A percentile compares a stretch with the other conserved stretches of the same genome.
phyloP scores from a whole-genome alignment of 2,797 vertebrate genomes.

The Hybognathus amarus region DNA sequence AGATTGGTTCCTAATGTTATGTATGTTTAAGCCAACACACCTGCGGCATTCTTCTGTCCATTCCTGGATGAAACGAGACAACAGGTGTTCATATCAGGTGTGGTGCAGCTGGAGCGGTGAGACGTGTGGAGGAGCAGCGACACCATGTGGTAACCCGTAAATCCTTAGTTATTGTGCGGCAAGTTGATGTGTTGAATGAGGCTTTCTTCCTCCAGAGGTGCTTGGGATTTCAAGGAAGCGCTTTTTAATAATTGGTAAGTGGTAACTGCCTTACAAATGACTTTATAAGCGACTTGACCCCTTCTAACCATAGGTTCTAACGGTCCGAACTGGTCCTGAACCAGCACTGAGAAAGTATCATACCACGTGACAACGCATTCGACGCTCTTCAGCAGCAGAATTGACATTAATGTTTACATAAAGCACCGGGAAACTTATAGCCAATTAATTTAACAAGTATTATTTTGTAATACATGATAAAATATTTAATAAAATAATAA shows the following conservation, averaged over 20 bases:
- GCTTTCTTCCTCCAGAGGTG: not conserved
- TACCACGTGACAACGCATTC: not conserved
- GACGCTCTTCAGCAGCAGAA: not conserved
- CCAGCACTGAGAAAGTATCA: not conserved
- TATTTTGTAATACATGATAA: not conserved
- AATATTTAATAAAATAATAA: not conserved
- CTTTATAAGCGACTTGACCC: not conserved
- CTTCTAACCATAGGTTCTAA: no score
- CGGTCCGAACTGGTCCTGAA: no score
- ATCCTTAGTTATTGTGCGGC: not conserved
- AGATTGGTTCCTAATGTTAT: not conserved
- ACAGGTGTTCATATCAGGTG: constrained; percentile 11
- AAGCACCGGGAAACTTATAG: no score
- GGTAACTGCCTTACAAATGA: not conserved
- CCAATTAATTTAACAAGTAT: not conserved
- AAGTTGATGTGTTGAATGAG: not conserved
- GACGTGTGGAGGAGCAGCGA: constrained; percentile 25
- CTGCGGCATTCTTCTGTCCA: not conserved
- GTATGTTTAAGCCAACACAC: not conserved
- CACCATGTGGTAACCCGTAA: constrained; percentile 15
- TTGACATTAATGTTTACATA: not conserved
- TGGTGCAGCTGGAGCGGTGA: not conserved
- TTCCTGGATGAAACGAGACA: not conserved
- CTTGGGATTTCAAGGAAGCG: not conserved
- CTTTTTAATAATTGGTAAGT: not conserved